Evolutionary conservation across 2,797 vertebrate species (phyloP), one percentile per base, ranked within the genome.

Genomic region (Karalla daura): DNA sequence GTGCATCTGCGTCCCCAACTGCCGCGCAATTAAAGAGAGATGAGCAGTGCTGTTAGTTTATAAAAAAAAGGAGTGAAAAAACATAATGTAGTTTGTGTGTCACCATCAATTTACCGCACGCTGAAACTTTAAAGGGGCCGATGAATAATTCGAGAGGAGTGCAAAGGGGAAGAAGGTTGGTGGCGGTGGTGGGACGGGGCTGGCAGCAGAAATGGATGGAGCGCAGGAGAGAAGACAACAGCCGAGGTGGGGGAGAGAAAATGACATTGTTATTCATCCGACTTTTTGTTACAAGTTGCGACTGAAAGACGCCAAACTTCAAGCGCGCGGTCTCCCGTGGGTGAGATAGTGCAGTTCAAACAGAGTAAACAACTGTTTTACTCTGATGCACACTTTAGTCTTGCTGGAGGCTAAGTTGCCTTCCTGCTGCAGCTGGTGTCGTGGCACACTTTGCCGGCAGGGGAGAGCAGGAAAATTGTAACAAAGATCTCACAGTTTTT

Each of bases 321-420:
- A 95, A 92, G 90, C 88, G 74, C 68, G 80, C 84, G 64, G 70
- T 78, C 88, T 95, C 95, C 95, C 94, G 78, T 68, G 93, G 94
- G 95, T 91, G 82, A 94, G 88, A 94, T 88, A 84, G 89, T 88
- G 92, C 88, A 93, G 94, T 95, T 96, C 95, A 96, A 95, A 96
- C 92, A 94, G 92, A 93, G 95, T 94, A 95, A 96, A 96, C 95
- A 95, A 95, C 93, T 91, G 93, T 93, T 96, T 95, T 94, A 94
- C 94, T 95, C 91, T 95, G 94, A 95, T 93, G 94, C 92, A 91
- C 95, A 92, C 91, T 95, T 96, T 96, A 96, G 94, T 94, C 93
- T 92, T 88, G 95, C 96, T 96, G 87, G 88, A 95, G 96, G 96
- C 95, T 91, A 95, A 88, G 91, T 91, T 94, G 88, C 93, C 82